Conservation (phyloP, 2,797 vertebrate genomes). For the Chrosomus eos region DNA sequence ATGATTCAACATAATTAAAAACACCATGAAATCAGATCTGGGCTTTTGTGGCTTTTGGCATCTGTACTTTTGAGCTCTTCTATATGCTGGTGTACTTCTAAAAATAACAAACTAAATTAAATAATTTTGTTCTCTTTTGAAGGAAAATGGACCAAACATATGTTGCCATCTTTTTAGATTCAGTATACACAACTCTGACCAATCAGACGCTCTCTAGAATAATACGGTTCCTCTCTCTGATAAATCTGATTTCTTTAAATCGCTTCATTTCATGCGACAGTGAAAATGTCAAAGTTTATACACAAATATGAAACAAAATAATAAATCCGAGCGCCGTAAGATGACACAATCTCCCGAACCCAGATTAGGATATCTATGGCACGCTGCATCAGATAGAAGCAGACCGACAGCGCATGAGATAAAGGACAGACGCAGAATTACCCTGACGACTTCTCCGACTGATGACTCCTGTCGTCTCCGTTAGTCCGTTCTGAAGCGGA, state of each 20-base stretch:
- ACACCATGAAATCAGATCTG: constrained; percentile 7
- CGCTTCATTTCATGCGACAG: not conserved
- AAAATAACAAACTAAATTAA: not conserved
- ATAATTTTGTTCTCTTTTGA: not conserved
- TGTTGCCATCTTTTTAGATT: not conserved
- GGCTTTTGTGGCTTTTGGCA: not conserved
- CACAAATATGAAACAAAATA: not conserved
- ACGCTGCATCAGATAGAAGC: constrained; percentile 33
- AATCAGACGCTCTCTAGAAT: not conserved
- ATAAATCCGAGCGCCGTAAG: not conserved
- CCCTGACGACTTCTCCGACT: not conserved
- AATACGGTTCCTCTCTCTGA: not conserved
- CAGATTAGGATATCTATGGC: not conserved
- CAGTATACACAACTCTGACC: not conserved
- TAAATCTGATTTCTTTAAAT: not conserved
- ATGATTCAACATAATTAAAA: constrained; percentile 16
- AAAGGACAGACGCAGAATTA: not conserved
- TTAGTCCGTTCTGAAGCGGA: too few relatives aligned
- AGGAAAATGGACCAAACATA: not conserved
- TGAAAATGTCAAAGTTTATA: constrained; percentile 16
- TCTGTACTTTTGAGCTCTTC: not conserved
- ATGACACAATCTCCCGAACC: not conserved
- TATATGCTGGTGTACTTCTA: not conserved
- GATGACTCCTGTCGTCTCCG: not conserved
- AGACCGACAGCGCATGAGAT: not conserved